Evolutionary conservation across 2,797 vertebrate genomes (phyloP).

Genomic region (Rhincodon typus): DNA sequence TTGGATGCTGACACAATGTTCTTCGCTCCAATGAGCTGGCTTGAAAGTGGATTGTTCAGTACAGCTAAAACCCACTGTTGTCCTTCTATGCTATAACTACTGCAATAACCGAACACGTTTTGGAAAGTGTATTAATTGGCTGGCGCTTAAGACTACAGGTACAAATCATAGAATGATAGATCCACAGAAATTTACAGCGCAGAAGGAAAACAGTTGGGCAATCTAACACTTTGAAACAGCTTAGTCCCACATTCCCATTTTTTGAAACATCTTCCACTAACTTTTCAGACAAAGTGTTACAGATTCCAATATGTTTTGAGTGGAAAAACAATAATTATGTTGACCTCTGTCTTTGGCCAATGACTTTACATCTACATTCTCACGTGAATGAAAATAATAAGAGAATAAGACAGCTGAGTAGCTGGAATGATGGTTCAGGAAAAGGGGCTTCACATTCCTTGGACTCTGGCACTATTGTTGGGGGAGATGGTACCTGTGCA

Average conservation of each 20-base stretch:
- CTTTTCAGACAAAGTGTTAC: not conserved
- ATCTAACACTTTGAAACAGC: not conserved
- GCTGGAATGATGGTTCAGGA: too few species aligned
- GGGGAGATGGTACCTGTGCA: too few species aligned
- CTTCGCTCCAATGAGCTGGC: not conserved
- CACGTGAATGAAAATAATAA: too few species aligned
- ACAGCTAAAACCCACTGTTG: not conserved
- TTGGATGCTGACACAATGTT: too few species aligned
- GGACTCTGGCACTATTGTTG: too few species aligned
- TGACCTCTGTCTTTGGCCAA: not conserved
- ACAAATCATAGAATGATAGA: not conserved
- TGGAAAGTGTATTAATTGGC: not conserved
- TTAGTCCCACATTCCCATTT: not conserved
- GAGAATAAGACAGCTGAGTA: too few species aligned
- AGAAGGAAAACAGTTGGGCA: not conserved
- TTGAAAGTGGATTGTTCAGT: not conserved
- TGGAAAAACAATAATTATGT: not conserved
- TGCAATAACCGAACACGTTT: not conserved
- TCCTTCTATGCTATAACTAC: not conserved
- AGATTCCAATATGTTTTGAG: not conserved
- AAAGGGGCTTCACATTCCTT: too few species aligned
- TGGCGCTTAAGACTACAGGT: not conserved
- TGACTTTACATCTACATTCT: not conserved
- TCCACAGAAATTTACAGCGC: not conserved
- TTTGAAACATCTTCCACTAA: not conserved